phyloP scores from a whole-genome alignment of 2,113 vertebrate genomes.

The Ceyx melanurus region DNA sequence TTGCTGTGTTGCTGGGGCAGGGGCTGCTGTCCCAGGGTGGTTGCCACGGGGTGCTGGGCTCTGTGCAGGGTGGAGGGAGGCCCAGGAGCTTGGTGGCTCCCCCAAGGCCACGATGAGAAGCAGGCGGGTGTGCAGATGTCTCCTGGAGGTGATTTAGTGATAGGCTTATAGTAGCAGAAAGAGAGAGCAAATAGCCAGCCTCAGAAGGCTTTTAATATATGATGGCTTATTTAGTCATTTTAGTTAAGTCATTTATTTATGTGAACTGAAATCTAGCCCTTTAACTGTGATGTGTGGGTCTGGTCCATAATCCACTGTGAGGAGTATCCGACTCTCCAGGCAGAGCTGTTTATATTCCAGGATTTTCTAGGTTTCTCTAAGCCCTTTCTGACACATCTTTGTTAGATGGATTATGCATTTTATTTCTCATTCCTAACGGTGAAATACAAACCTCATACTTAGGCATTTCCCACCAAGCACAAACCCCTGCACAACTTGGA shows the following conservation, averaged over 20 bases:
- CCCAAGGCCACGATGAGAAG: neutral
- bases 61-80: neutral
- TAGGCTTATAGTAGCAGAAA: neutral
- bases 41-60: neutral
- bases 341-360: constrained; percentile 18
- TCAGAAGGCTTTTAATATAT: constrained; percentile 4
- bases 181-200: neutral
- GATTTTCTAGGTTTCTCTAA: neutral
- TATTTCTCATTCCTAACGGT: constrained; percentile 4
- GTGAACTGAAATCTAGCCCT: neutral
- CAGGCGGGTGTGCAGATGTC: neutral
- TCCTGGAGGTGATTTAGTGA: neutral
- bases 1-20: fast-evolving
- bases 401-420: constrained; percentile 32
- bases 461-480: constrained; percentile 52
- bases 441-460: constrained; percentile 39
- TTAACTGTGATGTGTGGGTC: neutral
- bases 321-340: neutral
- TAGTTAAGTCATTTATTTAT: neutral
- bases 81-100: fast-evolving
- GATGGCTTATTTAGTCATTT: neutral
- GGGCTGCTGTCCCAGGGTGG: fast-evolving
- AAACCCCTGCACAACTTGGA: neutral
- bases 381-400: constrained; percentile 7
- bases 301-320: neutral